phyloP scores from a whole-genome alignment of 2,113 vertebrate genomes.

The Tonatia bakeri region DNA sequence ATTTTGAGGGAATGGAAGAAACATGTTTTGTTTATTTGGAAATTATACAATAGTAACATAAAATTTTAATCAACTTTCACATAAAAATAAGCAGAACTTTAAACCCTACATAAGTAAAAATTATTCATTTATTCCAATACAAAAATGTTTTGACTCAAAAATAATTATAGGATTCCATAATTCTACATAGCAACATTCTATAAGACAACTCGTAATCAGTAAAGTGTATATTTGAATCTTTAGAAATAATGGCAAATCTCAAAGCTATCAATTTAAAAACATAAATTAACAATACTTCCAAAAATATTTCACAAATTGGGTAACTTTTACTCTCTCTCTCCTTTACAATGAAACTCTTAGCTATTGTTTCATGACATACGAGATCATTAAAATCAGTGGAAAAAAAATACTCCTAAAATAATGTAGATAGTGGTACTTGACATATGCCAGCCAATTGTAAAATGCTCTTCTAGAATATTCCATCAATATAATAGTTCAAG shows the following conservation, averaged over 20 bases:
- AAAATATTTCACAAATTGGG: not conserved
- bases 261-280: not conserved
- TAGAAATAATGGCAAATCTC: not conserved
- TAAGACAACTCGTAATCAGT: not conserved
- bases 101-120: not conserved
- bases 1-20: not conserved
- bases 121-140: not conserved
- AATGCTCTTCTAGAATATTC: not conserved
- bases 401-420: not conserved
- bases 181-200: not conserved
- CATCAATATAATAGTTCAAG: not conserved
- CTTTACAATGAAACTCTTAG: not conserved
- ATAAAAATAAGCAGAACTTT: conserved; percentile 33
- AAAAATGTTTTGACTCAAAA: not conserved
- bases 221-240: not conserved
- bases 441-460: not conserved
- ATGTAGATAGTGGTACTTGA: not conserved
- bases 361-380: not conserved
- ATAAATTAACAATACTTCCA: not conserved
- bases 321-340: not conserved
- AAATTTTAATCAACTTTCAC: not conserved
- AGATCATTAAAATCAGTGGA: not conserved
- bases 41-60: not conserved
- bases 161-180: not conserved
- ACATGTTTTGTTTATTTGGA: not conserved